Base-by-base conservation (phyloP, 2,797 vertebrate genomes). In the Siniperca undulata region DNA sequence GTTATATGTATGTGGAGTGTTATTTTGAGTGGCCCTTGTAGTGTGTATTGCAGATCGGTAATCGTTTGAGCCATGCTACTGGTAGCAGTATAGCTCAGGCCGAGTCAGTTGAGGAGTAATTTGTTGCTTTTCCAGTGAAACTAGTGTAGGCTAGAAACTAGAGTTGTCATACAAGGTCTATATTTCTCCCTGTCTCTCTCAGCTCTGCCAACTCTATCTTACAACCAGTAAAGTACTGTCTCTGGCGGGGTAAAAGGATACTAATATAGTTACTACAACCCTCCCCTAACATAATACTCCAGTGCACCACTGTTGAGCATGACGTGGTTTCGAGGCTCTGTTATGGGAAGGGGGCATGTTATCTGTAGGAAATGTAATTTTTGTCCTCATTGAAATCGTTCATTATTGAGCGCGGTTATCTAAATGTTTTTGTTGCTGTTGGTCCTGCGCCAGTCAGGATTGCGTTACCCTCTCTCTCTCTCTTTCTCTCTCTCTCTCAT, bases 321-420 rank as follows among this genome's bases (percentile, higher is more conserved):
- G 94, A 93, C 89, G 90, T 92, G 89, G 88, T 90, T 94, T 91
- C 78, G 78, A 89, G 90, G 88, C 89, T 90, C 90, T 95, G 95
- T 95, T 96, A 95, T 95, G 94, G 95, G 93, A 95, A 96, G 93
- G 92, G 92, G 93, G 89, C 94, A 94, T 96, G 95, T 96, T 96
- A 96, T 95, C 94, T 93, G 94, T 93, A 96, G 95, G 96, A 96
- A 96, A 96, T 96, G 95, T 96, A 94, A 96, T 96, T 96, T 96
- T 95, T 96, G 96, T 96, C 93, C 95, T 96, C 94, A 95, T 95
- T 96, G 95, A 96, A 96, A 96, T 96, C 92, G 90, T 95, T 95
- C 94, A 95, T 96, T 96, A 96, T 96, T 96, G 95, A 95, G 94
- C 93, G 71, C 91, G 91, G 94, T 95, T 96, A 95, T 96, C 96